Evolutionary conservation across 2,797 vertebrate genomes (phyloP).

Genomic region (Cryptoblepharus egeriae): DNA sequence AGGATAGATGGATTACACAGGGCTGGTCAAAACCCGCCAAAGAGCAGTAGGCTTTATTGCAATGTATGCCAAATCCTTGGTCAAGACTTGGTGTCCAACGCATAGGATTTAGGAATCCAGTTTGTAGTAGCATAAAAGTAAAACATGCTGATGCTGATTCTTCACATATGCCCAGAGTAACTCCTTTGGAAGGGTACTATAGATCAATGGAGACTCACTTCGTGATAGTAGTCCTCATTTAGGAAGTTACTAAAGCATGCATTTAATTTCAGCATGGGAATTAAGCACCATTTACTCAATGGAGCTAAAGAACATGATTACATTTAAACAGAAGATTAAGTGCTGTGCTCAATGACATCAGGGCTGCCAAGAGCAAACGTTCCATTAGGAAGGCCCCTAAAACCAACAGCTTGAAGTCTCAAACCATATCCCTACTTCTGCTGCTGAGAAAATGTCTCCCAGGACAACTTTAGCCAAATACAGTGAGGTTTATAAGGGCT

Average conservation of each 20-base stretch:
- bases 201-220: not conserved
- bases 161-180: not conserved
- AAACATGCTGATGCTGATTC: not conserved
- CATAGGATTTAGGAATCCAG: not conserved
- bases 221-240: constrained; percentile 19
- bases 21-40: not conserved
- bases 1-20: not conserved
- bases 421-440: not conserved
- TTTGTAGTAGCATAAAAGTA: not conserved
- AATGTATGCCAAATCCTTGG: not conserved
- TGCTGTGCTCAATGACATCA: constrained; percentile 13
- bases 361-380: constrained; percentile 34
- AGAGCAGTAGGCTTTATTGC: not conserved
- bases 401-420: not conserved
- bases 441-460: not conserved
- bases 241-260: constrained; percentile 30
- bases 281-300: constrained; percentile 29
- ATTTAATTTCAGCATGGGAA: constrained; percentile 38
- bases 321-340: constrained; percentile 39
- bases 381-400: constrained; percentile 12
- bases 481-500: not conserved
- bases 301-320: constrained; percentile 38
- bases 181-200: not conserved
- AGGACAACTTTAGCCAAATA: not conserved
- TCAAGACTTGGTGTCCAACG: not conserved